These are phyloP conservation scores for Drosophila atroscutellata DNA, from an alignment of 2,888 invertebrate genomes.

Conservation along the genomic window DNA sequence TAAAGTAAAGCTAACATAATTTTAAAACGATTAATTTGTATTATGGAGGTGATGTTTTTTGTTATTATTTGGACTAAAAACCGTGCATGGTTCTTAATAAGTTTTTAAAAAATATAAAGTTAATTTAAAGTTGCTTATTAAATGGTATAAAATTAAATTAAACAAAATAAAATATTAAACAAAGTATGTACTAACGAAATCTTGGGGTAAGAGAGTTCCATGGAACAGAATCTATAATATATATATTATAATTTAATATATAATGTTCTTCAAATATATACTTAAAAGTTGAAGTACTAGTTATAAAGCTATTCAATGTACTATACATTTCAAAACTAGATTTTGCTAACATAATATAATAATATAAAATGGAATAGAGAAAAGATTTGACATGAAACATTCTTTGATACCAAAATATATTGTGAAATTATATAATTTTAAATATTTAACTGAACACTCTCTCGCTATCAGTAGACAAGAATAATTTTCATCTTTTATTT, in stretches of 20 bases:
- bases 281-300: background rate
- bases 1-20: background rate
- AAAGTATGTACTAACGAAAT: too few relatives aligned
- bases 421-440: background rate
- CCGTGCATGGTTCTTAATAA: too few relatives aligned
- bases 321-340: background rate
- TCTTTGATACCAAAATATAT: background rate
- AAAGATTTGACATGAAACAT: background rate
- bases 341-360: background rate
- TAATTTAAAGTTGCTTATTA: too few relatives aligned
- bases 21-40: too few relatives aligned
- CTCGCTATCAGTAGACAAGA: background rate
- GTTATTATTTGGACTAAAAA: too few relatives aligned
- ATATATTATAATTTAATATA: background rate
- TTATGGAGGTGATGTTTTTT: too few relatives aligned
- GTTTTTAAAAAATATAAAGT: too few relatives aligned
- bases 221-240: too few relatives aligned
- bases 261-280: background rate
- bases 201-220: too few relatives aligned
- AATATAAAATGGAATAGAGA: background rate
- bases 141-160: too few relatives aligned
- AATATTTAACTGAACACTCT: background rate
- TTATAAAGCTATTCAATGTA: too few relatives aligned
- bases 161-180: too few relatives aligned
- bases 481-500: slow-evolving; percentile 7